Evolutionary conservation across 2,113 vertebrate species (phyloP).

Genomic region (Bombycilla garrulus): DNA sequence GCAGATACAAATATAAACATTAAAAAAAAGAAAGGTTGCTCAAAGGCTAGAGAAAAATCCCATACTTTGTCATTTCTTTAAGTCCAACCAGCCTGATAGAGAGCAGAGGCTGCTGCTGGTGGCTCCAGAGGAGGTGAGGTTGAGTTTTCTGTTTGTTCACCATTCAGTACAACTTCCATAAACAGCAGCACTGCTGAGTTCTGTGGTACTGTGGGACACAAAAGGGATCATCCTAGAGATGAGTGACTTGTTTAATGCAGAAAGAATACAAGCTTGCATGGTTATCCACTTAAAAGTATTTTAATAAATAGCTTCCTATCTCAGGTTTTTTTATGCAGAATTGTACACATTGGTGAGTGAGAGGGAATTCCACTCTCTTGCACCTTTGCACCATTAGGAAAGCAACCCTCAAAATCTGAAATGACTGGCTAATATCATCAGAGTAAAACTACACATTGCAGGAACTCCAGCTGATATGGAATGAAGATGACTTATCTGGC

Average conservation of each 20-base stretch:
- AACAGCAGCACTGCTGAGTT: background rate
- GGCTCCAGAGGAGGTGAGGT: background rate
- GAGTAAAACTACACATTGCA: background rate
- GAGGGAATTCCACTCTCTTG: background rate
- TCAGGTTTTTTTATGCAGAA: background rate
- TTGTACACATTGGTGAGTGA: background rate
- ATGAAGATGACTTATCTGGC: background rate
- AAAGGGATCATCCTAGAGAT: background rate
- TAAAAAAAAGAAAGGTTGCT: background rate
- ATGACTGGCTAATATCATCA: background rate
- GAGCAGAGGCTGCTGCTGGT: background rate
- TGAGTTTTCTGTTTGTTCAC: background rate
- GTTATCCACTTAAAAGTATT: background rate
- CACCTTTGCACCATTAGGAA: background rate
- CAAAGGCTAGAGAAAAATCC: background rate
- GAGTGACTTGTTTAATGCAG: background rate
- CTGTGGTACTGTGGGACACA: background rate
- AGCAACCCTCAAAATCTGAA: background rate
- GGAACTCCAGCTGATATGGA: background rate
- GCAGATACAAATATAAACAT: constrained; percentile 2
- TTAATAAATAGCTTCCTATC: background rate
- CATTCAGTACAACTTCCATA: background rate
- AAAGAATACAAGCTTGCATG: background rate
- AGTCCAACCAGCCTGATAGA: background rate
- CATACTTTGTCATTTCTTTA: background rate